Evolutionary conservation across 1,140 invertebrate species (phyloP), one percentile per base, ranked within the genome.

Genomic region (Yoshiicerus persimilis): DNA sequence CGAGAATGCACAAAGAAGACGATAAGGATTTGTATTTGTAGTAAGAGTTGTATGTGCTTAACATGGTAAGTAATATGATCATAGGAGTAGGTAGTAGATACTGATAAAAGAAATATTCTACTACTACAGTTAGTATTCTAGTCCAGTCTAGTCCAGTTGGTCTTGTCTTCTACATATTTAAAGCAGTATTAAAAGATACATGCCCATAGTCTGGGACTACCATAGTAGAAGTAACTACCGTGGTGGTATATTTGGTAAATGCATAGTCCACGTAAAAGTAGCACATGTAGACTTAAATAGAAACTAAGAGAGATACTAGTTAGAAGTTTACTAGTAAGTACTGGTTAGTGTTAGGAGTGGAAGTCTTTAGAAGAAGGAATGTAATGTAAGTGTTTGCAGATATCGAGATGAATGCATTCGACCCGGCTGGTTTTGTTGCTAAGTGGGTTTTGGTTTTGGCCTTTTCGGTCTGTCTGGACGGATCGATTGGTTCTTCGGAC

Each of bases 361-460:
- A 30, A 16, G 64, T 70, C 64, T 70, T 30, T 30, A 30, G 25
- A 70, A 16, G 75, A 20, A 36, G 75, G 75, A 80, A 80, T 80
- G 75, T 80, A 66, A 56, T 56, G 64, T 66, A 70, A 70, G 75
- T 80, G 75, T 80, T 41, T 84, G 39, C 39, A 47, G 83, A 84
- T 84, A 84, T 84, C 83, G 41, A 84, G 83, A 84, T 84, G 39
- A 84, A 84, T 84, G 30, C 83, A 84, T 84, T 84, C 83, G 83
- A 84, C 83, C 83, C 83, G 83, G 83, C 47, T 84, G 83, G 38
- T 84, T 84, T 84, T 84, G 83, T 47, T 84, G 41, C 83, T 84
- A 84, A 84, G 83, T 84, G 83, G 83, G 83, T 84, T 84, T 84
- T 84, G 83, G 83, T 84, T 84, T 84, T 84, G 25, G 83, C 83